A percentile compares a stretch with the other conserved stretches of the same genome.
Conservation (phyloP, 2,888 invertebrate genomes). For the Pyrrhosoma nymphula region DNA sequence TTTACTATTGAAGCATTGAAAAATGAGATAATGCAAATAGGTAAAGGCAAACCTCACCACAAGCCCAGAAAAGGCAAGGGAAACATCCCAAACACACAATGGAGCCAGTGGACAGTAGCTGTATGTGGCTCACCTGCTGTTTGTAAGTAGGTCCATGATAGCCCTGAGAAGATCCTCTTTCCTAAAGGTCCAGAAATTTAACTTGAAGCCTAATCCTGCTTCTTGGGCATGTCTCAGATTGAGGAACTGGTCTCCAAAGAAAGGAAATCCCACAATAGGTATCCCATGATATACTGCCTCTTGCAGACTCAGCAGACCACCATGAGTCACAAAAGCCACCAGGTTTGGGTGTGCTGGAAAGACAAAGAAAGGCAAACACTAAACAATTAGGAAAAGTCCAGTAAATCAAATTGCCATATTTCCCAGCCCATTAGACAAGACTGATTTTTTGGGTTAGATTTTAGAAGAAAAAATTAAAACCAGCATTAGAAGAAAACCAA, state of each 20-base stretch:
- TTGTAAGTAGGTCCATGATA: slow-evolving; percentile 77
- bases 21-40: too few species aligned
- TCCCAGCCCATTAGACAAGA: too few species aligned
- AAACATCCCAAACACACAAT: too few species aligned
- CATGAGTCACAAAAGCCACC: slow-evolving; percentile 84
- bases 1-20: too few species aligned
- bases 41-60: too few species aligned
- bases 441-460: too few species aligned
- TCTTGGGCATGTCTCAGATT: slow-evolving; percentile 78
- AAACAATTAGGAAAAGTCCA: too few species aligned
- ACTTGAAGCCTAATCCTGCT: slow-evolving; percentile 78
- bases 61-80: too few species aligned
- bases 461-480: too few species aligned
- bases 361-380: not conserved
- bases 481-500: too few species aligned
- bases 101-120: too few species aligned
- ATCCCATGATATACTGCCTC: slow-evolving; percentile 83
- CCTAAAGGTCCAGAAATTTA: slow-evolving; percentile 78
- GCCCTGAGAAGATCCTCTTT: slow-evolving; percentile 76
- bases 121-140: slow-evolving; percentile 75
- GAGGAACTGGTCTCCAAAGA: slow-evolving; percentile 80
- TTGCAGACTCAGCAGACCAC: slow-evolving; percentile 83
- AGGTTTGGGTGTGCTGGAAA: slow-evolving; percentile 81
- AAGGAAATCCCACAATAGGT: slow-evolving; percentile 80
- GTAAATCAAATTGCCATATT: too few species aligned